Conservation (phyloP, 2,113 vertebrate species). For the Anhinga anhinga region DNA sequence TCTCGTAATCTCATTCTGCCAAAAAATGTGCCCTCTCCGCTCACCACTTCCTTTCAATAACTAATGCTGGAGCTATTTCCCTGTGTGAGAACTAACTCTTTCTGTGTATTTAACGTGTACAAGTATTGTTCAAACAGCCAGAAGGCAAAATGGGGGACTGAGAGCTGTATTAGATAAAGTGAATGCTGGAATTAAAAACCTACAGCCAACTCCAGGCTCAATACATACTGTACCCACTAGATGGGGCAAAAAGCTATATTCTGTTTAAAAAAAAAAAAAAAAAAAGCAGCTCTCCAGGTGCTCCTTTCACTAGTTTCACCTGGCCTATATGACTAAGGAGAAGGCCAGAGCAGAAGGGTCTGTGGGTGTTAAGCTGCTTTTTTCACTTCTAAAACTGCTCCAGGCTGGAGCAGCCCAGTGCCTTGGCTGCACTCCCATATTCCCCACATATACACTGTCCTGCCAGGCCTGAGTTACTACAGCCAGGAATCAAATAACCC, state of each 20-base stretch:
- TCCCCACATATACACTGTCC: not conserved
- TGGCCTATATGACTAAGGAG: accelerated
- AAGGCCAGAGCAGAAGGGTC: not conserved
- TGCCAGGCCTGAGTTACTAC: not conserved
- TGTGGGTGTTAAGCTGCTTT: not conserved
- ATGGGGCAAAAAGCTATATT: slow-evolving; percentile 40
- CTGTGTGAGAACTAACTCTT: not conserved
- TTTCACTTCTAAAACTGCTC: not conserved
- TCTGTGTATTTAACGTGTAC: not conserved
- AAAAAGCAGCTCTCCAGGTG: not conserved
- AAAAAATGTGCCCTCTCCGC: not conserved
- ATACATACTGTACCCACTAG: slow-evolving; percentile 21
- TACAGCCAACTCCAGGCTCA: not conserved
- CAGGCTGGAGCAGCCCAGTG: not conserved
- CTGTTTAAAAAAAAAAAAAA: not conserved
- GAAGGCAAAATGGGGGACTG: not conserved
- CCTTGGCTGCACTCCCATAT: not conserved
- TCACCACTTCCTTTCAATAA: not conserved
- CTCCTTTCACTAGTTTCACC: not conserved
- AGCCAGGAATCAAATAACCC: not conserved
- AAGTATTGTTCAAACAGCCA: not conserved
- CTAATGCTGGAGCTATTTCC: not conserved
- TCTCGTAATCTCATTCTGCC: not conserved
- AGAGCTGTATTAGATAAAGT: not conserved
- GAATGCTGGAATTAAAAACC: not conserved